Base-by-base conservation (phyloP, 2,797 vertebrate genomes). In the Pteronotus mesoamericanus region DNA sequence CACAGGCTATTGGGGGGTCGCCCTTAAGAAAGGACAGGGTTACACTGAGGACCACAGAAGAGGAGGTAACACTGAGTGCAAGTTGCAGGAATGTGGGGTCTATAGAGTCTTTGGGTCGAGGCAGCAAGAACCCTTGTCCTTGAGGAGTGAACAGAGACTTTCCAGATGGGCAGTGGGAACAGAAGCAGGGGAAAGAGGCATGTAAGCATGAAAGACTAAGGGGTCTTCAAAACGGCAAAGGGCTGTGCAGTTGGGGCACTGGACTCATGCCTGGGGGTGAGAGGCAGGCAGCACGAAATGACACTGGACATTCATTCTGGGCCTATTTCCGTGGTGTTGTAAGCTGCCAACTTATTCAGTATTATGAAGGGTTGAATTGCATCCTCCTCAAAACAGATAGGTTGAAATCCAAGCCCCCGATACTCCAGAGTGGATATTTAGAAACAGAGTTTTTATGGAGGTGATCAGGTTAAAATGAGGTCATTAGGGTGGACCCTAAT, bases 1-100 rank as follows among this genome's bases (percentile, higher is more conserved):
- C 68, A 5, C 4, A 3, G 42, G 34, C 29, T 29, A 0, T 0
- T 22, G 42, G 24, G 1, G 6, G 1, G 9, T 0, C 22, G 7
- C 9, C 11, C 1, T 24, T 2, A 4, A 53, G 2, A 9, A 12
- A 69, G 5, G 2, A 26, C 26, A 46, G 9, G 32, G n/a, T 55
- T 12, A n/a, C 37, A 11, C 0, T 6, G 26, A 55, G 16, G 53
- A 79, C 18, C 29, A 46, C 18, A 57, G 46, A 19, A 53, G 64
- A 68, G 22, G 42, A 26, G 22, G 12, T 9, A 9, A 0, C 6
- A 4, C 0, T 0, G 2, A 79, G 29, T 6, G 2, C 44, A 21
- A 24, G 14, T 0, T 61, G 32, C 39, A 2, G 21, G 3, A 82
- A 29, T 3, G 7, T 0, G 0, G 22, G 10, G 19, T 53, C 18